These are phyloP conservation scores for Neodon shergylaensis DNA, from an alignment of 2,113 vertebrate genomes.

Conservation along the genomic window DNA sequence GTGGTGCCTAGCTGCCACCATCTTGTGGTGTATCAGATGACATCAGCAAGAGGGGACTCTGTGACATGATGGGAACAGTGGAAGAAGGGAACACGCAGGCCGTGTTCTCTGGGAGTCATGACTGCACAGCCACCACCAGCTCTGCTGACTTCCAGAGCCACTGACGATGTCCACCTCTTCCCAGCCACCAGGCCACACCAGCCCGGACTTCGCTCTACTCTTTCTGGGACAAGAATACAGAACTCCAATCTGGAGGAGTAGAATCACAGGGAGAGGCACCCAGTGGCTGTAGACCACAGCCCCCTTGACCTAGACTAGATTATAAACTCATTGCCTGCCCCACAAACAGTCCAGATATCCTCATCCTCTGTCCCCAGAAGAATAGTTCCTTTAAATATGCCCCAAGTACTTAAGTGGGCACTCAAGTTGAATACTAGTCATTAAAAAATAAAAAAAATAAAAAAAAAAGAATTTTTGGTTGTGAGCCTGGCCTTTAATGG, in stretches of 20 bases:
- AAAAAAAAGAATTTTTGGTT: not conserved
- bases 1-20: no score
- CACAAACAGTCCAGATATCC: not conserved
- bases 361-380: not conserved
- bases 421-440: not conserved
- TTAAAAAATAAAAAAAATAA: not conserved
- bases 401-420: not conserved
- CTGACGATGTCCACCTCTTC: not conserved
- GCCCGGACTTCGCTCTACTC: not conserved
- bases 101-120: no score
- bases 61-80: fast-evolving
- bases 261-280: not conserved
- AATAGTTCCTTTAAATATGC: not conserved
- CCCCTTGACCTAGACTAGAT: not conserved
- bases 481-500: no score
- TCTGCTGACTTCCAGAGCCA: not conserved
- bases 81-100: not conserved
- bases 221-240: not conserved
- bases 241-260: not conserved
- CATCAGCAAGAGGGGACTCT: not conserved
- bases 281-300: not conserved
- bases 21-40: not conserved
- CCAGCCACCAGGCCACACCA: not conserved
- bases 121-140: not conserved
- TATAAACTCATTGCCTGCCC: not conserved